These are phyloP conservation scores for Drosophila pseudotakahashii DNA, from an alignment of 2,888 invertebrate genomes.

Conservation along the genomic window DNA sequence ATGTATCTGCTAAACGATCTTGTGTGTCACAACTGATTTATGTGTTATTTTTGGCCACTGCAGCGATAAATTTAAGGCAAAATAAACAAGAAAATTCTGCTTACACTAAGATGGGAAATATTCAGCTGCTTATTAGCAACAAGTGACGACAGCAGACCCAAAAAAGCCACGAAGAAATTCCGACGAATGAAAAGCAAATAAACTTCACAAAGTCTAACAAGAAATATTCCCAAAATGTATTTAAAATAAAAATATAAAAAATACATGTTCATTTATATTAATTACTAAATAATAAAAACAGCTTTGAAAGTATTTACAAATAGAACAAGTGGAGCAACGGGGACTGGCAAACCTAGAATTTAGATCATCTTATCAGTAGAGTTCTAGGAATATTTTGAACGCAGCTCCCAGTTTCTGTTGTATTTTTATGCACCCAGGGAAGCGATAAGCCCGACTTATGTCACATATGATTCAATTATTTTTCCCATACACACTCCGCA, in stretches of 20 bases:
- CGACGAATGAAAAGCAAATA: not conserved
- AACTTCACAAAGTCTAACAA: not conserved
- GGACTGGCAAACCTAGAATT: not conserved
- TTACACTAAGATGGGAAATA: slow-evolving; percentile 19
- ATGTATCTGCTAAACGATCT: slow-evolving; percentile 27
- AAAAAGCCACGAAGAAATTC: slow-evolving; percentile 10
- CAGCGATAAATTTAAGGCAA: slow-evolving; percentile 34
- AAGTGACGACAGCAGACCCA: slow-evolving; percentile 65
- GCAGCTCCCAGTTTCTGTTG: not conserved
- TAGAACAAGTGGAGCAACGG: not conserved
- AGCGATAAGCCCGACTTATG: slow-evolving; percentile 52
- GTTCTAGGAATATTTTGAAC: slow-evolving; percentile 6
- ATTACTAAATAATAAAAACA: no score
- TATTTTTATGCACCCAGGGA: slow-evolving; percentile 15
- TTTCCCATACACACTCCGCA: slow-evolving; percentile 27
- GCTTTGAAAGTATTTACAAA: not conserved
- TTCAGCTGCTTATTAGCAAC: slow-evolving; percentile 48
- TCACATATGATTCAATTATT: slow-evolving; percentile 54
- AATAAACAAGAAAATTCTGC: slow-evolving; percentile 57
- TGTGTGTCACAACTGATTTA: slow-evolving; percentile 48
- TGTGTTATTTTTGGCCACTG: slow-evolving; percentile 47
- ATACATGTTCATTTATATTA: no score
- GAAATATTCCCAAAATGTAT: no score
- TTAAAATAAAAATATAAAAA: no score
- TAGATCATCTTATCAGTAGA: slow-evolving; percentile 8